Base-by-base conservation (phyloP, 35 echinoderm and acorn worm species). In the Ophioderma brevispina region DNA sequence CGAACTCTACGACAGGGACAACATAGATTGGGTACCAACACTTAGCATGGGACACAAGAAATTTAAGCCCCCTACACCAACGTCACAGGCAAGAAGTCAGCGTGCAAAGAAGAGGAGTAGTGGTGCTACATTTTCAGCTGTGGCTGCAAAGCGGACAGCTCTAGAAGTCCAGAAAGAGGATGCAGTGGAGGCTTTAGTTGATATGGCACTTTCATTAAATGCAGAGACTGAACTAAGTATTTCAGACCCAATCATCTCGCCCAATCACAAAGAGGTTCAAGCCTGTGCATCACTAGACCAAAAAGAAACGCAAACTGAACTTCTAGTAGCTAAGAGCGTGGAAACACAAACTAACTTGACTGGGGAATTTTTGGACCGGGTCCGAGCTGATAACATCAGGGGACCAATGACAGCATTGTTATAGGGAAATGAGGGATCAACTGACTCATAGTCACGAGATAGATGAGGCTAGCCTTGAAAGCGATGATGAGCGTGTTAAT, bases 321-420 rank as follows among this genome's bases (percentile, higher is more conserved):
- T 34, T 55, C 23, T 55, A 25, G 59, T 18, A 15, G 35, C 39
- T 0, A 49, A 59, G 37, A 76, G 55, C 42, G n/a, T 82, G 8
- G 80, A 82, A 82, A 82, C 32, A 13, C 77, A 88, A 78, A 88
- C 76, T 41, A 76, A 88, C 1, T 50, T 88, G 76, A 88, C 86
- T 0, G 86, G 70, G 10, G 23, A 78, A 2, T 79, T 79, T 43
- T 50, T 88, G 25, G 42, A 88, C 37, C 42, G 21, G 1, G 14
- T 88, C 75, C 30, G 75, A 55, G 13, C 31, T 13, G 38, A 31
- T 32, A 88, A n/a, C n/a, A n/a, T n/a, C n/a, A n/a, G n/a, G n/a
- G n/a, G n/a, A n/a, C 43, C 11, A 79, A 88, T 79, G 76, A 88
- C 75, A 86, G 39, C 30, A 76, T 18, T 79, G 34, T 33, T 76